Base-by-base conservation (phyloP, 2,888 invertebrate species). In the Phasia obesa region DNA sequence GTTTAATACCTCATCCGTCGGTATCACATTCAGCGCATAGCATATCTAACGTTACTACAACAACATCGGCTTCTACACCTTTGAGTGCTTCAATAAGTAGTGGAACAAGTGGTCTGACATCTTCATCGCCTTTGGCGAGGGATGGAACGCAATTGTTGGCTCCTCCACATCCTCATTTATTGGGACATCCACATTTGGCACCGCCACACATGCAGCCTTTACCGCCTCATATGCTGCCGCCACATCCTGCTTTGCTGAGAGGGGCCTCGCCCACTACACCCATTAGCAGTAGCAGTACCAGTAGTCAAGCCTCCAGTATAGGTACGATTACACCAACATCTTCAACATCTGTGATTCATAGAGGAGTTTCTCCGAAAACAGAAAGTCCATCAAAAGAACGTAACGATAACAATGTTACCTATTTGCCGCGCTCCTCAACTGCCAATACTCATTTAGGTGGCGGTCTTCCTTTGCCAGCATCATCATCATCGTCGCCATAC, bases 331-430 rank as follows among this genome's bases (percentile, higher is more conserved):
- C 84, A 79, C 64, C 82, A 64, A 84, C 92, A 88, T 86, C 91
- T 87, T 88, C 89, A 86, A 88, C 91, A 87, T 90, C 92, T 88
- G 90, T 92, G 89, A 89, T 91, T 89, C 89, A 92, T 90, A 93
- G 94, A 87, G 93, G 94, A 74, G 95, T 95, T 90, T 95, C 96
- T 55, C 96, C 96, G 19, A 93, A 95, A 87, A 95, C 95, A 79
- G 96, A 95, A 90, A 95, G 95, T 91, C 95, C 96, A 67, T 94
- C 93, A 87, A 93, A 96, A 88, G 97, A 97, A 91, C 93, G 97
- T 86, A 97, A 97, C 89, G 96, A 95, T 91, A 97, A 97, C 89
- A 96, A 95, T 91, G 65, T 57, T 57, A 64, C 69, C 57, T 85
- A 82, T 59, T 23, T 81, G 55, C 57, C 74, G 31, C 76, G 70